Evolutionary conservation across 2,113 vertebrate genomes (phyloP), one percentile per base, ranked within the genome.

Genomic region (Poicephalus meyeri): DNA sequence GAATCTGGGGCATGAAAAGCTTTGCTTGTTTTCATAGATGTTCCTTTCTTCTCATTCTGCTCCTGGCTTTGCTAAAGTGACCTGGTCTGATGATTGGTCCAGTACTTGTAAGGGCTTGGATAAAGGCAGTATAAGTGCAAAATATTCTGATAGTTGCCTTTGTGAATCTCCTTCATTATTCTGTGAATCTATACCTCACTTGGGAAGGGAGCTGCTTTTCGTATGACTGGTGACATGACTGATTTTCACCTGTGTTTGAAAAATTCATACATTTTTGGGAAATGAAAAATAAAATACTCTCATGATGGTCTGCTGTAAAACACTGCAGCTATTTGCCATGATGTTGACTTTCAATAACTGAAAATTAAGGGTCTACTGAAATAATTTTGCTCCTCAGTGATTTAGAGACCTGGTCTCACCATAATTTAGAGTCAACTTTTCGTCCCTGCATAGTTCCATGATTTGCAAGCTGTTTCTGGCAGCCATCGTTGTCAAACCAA

Each of bases 391-490:
- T 97, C 91, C 93, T 56, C 42, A 87, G 89, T 98, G 97, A 98
- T 98, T 98, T 98, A 98, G 92, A 92, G 88, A 98, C 95, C 96
- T 80, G 93, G 96, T 94, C 60, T 93, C 58, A 86, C 91, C 88
- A 96, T 98, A 98, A 98, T 97, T 98, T 97, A 98, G 95, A 97
- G 92, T 88, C 93, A 94, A 96, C 96, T 97, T 97, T 97, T 98
- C 16, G 52, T 97, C 89, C 94, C 86, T 1, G 47, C 55, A 19
- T 64, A 97, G 88, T 96, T 95, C 94, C 81, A 95, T 98, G 97
- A 98, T 98, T 98, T 98, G 97, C 97, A 97, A 98, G 91, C 96
- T 95, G 86, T 97, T 98, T 98, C 97, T 98, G 97, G 95, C 96
- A 98, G 95, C 95, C 93, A 74, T 96, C 7, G 37, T 96, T 86